Percentiles rank a stretch among this genome's conserved stretches.
Evolutionary conservation across 2,113 vertebrate species (phyloP).

Genomic region (Orientallactaga bullata): DNA sequence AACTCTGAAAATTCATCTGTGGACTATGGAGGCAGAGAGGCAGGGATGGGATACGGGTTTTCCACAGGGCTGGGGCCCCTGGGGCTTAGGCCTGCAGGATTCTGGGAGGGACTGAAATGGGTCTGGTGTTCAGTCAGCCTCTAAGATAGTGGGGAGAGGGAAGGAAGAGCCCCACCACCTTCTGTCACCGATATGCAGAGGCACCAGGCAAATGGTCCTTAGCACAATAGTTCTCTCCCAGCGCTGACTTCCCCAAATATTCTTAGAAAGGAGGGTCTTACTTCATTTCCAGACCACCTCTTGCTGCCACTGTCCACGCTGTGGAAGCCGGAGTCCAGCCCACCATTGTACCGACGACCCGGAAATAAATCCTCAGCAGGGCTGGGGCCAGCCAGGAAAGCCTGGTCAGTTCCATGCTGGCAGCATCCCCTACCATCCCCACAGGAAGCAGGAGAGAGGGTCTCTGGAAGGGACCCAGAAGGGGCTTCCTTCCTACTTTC

Average conservation of each 20-base stretch:
- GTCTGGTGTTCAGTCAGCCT: background rate
- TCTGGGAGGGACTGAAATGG: background rate
- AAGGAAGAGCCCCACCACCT: background rate
- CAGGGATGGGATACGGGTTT: background rate
- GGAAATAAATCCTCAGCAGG: slow-evolving; percentile 93
- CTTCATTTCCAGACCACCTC: slow-evolving; percentile 96
- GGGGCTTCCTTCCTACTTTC: background rate
- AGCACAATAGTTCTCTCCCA: background rate
- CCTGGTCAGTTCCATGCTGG: background rate
- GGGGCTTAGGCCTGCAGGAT: background rate
- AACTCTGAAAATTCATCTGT: slow-evolving; percentile 94
- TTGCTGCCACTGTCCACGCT: slow-evolving; percentile 96
- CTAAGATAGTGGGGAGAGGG: background rate
- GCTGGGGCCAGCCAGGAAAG: slow-evolving; percentile 80
- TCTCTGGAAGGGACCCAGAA: background rate
- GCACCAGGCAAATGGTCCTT: background rate
- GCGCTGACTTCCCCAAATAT: background rate
- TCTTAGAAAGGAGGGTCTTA: slow-evolving; percentile 59
- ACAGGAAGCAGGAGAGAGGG: background rate
- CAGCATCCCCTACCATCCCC: background rate
- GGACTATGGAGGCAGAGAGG: slow-evolving; percentile 85
- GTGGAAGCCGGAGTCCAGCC: slow-evolving; percentile 95
- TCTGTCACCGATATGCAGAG: background rate
- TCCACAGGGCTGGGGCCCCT: background rate
- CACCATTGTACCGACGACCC: slow-evolving; percentile 88